Evolutionary conservation across 2,797 vertebrate species (phyloP), one percentile per base, ranked within the genome.

Genomic region (Hypotaenidia philippensis): DNA sequence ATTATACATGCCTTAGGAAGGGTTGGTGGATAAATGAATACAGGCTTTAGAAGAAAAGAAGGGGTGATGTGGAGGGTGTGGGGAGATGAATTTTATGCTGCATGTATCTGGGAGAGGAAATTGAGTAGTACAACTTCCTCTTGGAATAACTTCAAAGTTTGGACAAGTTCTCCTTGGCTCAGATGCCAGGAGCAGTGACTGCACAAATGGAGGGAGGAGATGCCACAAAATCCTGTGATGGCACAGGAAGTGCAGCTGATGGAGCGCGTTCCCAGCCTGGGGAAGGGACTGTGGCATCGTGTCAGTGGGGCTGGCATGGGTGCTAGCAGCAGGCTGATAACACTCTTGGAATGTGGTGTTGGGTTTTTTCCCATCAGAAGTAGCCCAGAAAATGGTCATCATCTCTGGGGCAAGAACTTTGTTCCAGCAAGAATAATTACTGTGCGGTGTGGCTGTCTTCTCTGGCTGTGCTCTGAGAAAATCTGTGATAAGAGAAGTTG

Each of bases 1-100:
- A 94, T 89, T 87, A 59, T 71, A 80, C 32, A 25, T 83, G 92
- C 85, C 79, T 91, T 79, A 53, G 74, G 74, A 63, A 95, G 83
- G 21, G n/a, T 49, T 82, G 41, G 61, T 75, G 68, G 66, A 69
- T 89, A 94, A 95, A 82, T 52, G 68, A 92, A 56, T 71, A 29
- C 53, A 84, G 53, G 31, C 74, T 89, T 92, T 32, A 64, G 57
- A 93, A 82, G 60, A 60, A 83, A 89, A 83, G 47, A 64, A 84
- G 16, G 57, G 64, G 88, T 29, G 60, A 68, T 0, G 2, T 64
- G 50, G 77, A 71, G 45, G 40, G 34, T 27, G 19, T 47, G 59
- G 50, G 27, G 76, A 55, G 64, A 70, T 31, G 3, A 72, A 92
- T 87, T 87, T 61, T 49, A 32, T 47, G 15, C 66, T 66, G 36